A percentile compares a stretch with the other conserved stretches of the same genome.
phyloP scores from a whole-genome alignment of 2,113 vertebrate genomes.

The Notechis scutatus region DNA sequence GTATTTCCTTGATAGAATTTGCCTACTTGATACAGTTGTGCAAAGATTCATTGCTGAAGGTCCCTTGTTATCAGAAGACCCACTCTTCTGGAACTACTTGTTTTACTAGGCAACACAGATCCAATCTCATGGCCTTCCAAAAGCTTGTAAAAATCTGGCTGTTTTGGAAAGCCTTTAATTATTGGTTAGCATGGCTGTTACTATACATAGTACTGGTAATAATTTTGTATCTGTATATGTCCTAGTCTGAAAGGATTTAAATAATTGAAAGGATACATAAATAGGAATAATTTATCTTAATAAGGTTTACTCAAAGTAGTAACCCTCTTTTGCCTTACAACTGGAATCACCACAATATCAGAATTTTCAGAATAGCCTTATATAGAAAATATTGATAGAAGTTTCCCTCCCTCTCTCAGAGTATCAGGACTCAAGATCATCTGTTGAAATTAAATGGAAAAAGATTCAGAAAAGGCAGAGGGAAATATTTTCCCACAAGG shows the following conservation, averaged over 20 bases:
- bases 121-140: neutral
- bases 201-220: neutral
- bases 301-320: neutral
- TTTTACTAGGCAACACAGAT: neutral
- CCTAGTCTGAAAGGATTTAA: neutral
- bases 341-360: neutral
- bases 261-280: neutral
- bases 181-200: neutral
- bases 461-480: neutral
- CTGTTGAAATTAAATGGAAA: neutral
- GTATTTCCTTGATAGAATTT: neutral
- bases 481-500: neutral
- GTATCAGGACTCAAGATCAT: neutral
- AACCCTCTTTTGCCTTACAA: neutral
- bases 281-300: neutral
- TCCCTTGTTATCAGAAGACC: neutral
- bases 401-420: neutral
- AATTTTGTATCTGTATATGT: neutral
- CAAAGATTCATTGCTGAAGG: neutral
- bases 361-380: neutral
- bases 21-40: neutral
- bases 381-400: neutral
- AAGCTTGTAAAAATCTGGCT: neutral
- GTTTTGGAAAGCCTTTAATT: neutral
- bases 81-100: neutral